These are phyloP conservation scores for Dicyrtoma fusca DNA, from an alignment of 2,888 invertebrate species.

Conservation along the genomic window DNA sequence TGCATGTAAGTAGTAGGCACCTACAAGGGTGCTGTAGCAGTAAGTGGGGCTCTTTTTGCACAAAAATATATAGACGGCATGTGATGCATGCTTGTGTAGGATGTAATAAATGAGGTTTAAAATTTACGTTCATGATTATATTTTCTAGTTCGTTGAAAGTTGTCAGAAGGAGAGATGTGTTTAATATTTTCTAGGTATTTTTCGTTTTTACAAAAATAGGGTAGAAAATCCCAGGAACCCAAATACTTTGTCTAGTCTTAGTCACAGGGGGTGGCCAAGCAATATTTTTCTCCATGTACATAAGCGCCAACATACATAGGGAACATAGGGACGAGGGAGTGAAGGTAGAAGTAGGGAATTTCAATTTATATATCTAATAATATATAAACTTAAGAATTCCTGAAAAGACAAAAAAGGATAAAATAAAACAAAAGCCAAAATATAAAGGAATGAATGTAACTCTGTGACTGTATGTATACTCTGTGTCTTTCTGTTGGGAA, in stretches of 20 bases:
- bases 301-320: neutral
- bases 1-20: too few relatives aligned
- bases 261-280: conserved; percentile 15
- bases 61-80: too few relatives aligned
- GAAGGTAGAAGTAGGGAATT: neutral
- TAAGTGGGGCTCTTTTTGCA: too few relatives aligned
- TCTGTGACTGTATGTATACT: neutral
- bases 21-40: too few relatives aligned
- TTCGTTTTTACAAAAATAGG: neutral
- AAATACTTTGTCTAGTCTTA: conserved; percentile 8
- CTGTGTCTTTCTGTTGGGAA: neutral
- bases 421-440: conserved; percentile 3
- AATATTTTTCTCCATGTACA: conserved; percentile 17
- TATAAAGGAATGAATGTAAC: neutral
- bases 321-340: neutral
- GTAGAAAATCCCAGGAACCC: neutral
- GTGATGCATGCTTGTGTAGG: too few relatives aligned
- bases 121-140: too few relatives aligned
- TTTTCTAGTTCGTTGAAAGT: too few relatives aligned
- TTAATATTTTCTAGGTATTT: neutral
- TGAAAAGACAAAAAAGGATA: conserved; percentile 17
- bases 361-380: too few relatives aligned
- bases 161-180: too few relatives aligned
- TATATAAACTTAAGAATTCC: neutral
- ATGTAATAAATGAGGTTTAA: too few relatives aligned